Evolutionary conservation across 92 coral and sea anemone genomes (phyloP), one percentile per base, ranked within the genome.

Genomic region (Anthopleura xanthogrammica): DNA sequence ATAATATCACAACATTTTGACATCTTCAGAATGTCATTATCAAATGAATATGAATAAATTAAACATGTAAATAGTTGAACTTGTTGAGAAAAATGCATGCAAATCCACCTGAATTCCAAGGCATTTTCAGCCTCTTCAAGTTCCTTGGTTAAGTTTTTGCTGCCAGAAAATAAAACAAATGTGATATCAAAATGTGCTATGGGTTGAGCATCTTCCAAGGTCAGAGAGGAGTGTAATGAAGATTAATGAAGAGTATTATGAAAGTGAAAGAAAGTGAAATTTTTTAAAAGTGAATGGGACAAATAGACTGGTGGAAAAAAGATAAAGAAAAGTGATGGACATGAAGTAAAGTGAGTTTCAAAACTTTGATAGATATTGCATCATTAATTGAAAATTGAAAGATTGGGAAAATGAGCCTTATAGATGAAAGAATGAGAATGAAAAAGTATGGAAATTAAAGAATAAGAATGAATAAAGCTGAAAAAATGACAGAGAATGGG

Each of bases 41-140:
- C 36, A 29, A 29, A 1, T 29, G 36, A 29, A 29, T 29, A 29
- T 29, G 36, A 29, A 29, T 29, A 1, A 29, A 29, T 29, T 29
- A 60, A 16, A 60, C 5, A 14, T 14, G 5, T 60, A 16, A 6
- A 5, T 60, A 60, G n/a, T 29, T 29, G 2, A 62, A 62, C 16
- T 68, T 68, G 29, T 68, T 23, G 16, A 8, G 7, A 68, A 36
- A 8, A 60, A 12, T 22, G 48, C 77, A 68, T 68, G 84, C 48
- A 4, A 78, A 66, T 66, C 77, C 75, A 85, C 88, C 88, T 85
- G 88, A 43, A 42, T 85, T 85, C 88, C 54, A 85, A 85, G 81
- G 88, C 88, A 79, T 85, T 72, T 56, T 85, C 88, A 19, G 88
- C 88, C 81, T 85, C 88, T 54, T 85, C 88, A 78, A 85, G 88